Evolutionary conservation across 2,888 invertebrate species (phyloP), one percentile per base, ranked within the genome.

Genomic region (Ashinkailepas kermadecensis): DNA sequence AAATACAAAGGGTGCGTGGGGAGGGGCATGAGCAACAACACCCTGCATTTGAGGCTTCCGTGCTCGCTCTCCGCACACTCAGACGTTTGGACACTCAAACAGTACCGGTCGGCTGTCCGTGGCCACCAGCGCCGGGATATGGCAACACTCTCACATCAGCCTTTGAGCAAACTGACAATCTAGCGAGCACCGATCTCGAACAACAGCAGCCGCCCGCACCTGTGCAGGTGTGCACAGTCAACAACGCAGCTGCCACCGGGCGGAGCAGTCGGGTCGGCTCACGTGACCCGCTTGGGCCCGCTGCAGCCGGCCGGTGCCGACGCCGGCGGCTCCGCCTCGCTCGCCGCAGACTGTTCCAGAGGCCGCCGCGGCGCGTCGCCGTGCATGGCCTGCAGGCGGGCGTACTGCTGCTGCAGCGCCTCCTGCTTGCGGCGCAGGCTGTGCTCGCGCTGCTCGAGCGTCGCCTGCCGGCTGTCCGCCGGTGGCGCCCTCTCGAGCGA

Each of bases 331-430:
- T 3, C 15, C 74, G 74, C 9, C 54, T 12, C 56, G 9, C 39
- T 59, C 59, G 54, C 18, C 9, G 56, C 54, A 21, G 18, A 12
- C 15, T 21, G 21, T 21, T 39, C 74, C 10, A 54, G 23, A 18
- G 74, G 56, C 74, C 15, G 74, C 54, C 54, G 74, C 18, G 54
- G 54, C 18, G 74, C 54, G 74, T 21, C 74, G 56, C 74, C 91
- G 87, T 95, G 95, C 84, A 95, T 90, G 88, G 94, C 93, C 87
- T 96, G 96, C 83, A 96, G 88, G 25, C 95, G 91, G n/a, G 94
- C 94, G 87, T 95, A 96, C 86, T 96, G 96, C 86, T 96, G 95
- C 87, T 96, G 96, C 39, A 96, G 89, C n/a, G 94, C 93, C 85
- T 92, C 92, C 86, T 96, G 96, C 86, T 96, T 95, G 84, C 93